phyloP scores from a whole-genome alignment of 2,797 vertebrate species.

The Sebastes goodei region DNA sequence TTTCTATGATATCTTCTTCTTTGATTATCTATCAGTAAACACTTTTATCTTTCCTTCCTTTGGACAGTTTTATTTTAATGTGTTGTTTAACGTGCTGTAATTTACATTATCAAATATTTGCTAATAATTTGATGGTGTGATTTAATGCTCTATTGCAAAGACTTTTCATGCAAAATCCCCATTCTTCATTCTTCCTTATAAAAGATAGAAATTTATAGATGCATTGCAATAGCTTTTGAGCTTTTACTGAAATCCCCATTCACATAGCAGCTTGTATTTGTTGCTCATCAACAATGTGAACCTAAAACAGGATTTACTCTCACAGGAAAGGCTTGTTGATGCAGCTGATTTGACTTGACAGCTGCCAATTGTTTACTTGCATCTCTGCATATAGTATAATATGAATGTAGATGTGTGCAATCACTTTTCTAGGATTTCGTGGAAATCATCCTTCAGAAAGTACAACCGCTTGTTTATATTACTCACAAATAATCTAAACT shows the following conservation, averaged over 20 bases:
- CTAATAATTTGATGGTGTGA: background rate
- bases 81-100: background rate
- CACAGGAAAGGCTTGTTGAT: background rate
- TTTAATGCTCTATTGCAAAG: background rate
- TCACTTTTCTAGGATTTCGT: background rate
- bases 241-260: background rate
- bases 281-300: background rate
- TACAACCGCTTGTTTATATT: slow-evolving; percentile 28
- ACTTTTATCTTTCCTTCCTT: background rate
- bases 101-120: background rate
- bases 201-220: background rate
- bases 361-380: slow-evolving; percentile 5
- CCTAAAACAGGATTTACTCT: background rate
- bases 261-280: background rate
- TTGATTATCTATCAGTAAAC: background rate
- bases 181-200: background rate
- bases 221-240: background rate
- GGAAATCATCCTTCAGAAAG: background rate
- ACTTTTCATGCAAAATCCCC: background rate
- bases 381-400: background rate
- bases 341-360: background rate
- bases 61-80: background rate
- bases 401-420: background rate
- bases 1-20: background rate
- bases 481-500: slow-evolving; percentile 41